A percentile compares a stretch with the other conserved stretches of the same genome.
Conservation (phyloP, 2,888 invertebrate genomes). For the Scaptomyza parva region DNA sequence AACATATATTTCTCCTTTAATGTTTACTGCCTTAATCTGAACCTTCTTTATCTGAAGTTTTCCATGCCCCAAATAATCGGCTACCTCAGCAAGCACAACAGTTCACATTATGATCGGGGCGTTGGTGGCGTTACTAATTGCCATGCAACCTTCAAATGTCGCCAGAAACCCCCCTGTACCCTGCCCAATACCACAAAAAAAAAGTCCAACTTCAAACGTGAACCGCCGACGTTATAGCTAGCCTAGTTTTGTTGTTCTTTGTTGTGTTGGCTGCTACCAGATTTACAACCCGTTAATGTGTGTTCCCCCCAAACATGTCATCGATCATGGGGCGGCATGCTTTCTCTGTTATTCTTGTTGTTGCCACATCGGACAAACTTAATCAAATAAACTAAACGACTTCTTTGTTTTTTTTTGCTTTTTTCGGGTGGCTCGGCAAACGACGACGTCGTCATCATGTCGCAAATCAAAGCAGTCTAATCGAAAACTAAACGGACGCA, state of each 20-base stretch:
- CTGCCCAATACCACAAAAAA: slow-evolving; percentile 5
- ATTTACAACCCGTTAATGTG: slow-evolving; percentile 78
- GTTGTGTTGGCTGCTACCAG: slow-evolving; percentile 58
- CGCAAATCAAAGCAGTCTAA: slow-evolving; percentile 80
- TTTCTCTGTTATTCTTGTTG: slow-evolving; percentile 55
- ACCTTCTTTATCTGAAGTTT: too few relatives aligned
- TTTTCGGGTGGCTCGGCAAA: slow-evolving; percentile 50
- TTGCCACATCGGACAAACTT: slow-evolving; percentile 37
- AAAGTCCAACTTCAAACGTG: slow-evolving; percentile 63
- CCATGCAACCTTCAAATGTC: slow-evolving; percentile 74
- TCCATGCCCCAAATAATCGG: not conserved
- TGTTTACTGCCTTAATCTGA: too few relatives aligned
- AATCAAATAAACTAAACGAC: slow-evolving; percentile 67
- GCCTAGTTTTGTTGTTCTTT: slow-evolving; percentile 49
- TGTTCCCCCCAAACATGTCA: slow-evolving; percentile 66
- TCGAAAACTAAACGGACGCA: slow-evolving; percentile 77
- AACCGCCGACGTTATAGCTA: slow-evolving; percentile 47
- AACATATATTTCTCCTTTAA: too few relatives aligned
- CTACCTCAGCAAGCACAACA: slow-evolving; percentile 11
- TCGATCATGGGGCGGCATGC: slow-evolving; percentile 81
- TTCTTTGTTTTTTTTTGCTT: slow-evolving; percentile 41
- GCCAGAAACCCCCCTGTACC: slow-evolving; percentile 23
- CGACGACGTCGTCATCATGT: slow-evolving; percentile 66
- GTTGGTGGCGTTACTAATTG: slow-evolving; percentile 71
- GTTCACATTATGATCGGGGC: not conserved